These are phyloP conservation scores for Myotis daubentonii DNA, from an alignment of 2,797 vertebrate species.

Conservation along the genomic window DNA sequence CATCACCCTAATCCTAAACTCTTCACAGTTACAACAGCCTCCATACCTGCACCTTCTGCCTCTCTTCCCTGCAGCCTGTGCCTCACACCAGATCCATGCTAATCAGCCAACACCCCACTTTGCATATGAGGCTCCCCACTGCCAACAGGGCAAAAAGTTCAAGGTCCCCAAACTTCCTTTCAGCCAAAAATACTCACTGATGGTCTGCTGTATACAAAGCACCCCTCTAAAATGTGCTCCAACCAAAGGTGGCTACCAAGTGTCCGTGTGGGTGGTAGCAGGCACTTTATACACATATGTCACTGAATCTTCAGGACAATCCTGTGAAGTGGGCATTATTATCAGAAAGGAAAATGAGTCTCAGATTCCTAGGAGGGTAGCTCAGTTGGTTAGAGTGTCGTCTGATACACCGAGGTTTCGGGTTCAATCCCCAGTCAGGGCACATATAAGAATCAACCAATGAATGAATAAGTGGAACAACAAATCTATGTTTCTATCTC, in stretches of 20 bases:
- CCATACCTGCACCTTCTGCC: neutral
- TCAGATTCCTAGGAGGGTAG: neutral
- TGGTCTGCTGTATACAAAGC: neutral
- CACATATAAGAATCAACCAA: neutral
- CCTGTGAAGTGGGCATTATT: neutral
- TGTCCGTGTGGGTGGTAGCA: neutral
- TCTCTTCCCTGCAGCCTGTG: neutral
- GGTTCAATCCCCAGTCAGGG: neutral
- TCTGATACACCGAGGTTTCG: neutral
- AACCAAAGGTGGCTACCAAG: neutral
- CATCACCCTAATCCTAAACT: neutral
- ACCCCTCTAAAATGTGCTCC: neutral
- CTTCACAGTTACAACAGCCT: neutral
- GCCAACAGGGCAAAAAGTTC: neutral
- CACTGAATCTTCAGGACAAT: neutral
- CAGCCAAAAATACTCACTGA: neutral
- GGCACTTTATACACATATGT: neutral
- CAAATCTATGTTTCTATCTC: neutral
- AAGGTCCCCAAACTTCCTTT: neutral
- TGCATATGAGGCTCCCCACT: neutral
- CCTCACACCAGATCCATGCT: neutral
- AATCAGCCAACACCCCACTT: neutral
- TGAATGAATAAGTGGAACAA: neutral
- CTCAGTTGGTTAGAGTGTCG: neutral
- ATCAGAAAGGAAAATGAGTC: conserved; percentile 6